A percentile compares a stretch with the other conserved stretches of the same genome.
Conservation (phyloP, 1,140 invertebrate genomes). For the Wasmannia auropunctata region DNA sequence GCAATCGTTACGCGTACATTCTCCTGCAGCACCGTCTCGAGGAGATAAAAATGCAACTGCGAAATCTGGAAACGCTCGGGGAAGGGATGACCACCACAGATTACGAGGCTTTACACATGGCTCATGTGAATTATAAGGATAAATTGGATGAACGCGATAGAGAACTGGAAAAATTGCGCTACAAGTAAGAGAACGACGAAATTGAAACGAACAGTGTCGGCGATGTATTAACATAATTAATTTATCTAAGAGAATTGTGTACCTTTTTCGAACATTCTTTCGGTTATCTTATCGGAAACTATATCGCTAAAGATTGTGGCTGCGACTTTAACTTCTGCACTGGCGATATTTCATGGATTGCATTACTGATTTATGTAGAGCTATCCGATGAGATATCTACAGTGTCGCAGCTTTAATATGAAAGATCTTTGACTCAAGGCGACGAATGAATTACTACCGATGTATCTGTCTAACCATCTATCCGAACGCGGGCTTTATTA, state of each 20-base stretch:
- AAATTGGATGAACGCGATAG: slow-evolving; percentile 71
- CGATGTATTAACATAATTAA: neutral
- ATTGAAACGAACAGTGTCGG: neutral
- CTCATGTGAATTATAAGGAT: slow-evolving; percentile 59
- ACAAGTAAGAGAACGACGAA: too few relatives aligned
- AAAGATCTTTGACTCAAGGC: slow-evolving; percentile 35
- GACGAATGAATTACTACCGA: slow-evolving; percentile 34
- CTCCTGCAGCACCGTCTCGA: slow-evolving; percentile 58
- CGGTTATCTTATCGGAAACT: neutral
- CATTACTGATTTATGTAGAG: slow-evolving; percentile 13
- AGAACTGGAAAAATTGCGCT: slow-evolving; percentile 70
- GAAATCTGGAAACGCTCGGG: slow-evolving; percentile 66
- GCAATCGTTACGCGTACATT: slow-evolving; percentile 58
- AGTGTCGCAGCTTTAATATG: slow-evolving; percentile 6
- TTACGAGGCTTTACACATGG: slow-evolving; percentile 63
- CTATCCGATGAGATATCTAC: slow-evolving; percentile 1
- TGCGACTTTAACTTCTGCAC: neutral
- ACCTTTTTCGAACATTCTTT: neutral
- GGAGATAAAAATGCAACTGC: slow-evolving; percentile 34
- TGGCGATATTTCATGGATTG: slow-evolving; percentile 23
- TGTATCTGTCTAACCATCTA: slow-evolving; percentile 37
- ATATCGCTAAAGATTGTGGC: neutral
- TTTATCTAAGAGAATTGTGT: neutral
- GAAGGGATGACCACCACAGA: slow-evolving; percentile 71
- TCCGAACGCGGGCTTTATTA: slow-evolving; percentile 35